phyloP scores from a whole-genome alignment of 2,797 vertebrate species.

The Chaetodon trifasciatus region DNA sequence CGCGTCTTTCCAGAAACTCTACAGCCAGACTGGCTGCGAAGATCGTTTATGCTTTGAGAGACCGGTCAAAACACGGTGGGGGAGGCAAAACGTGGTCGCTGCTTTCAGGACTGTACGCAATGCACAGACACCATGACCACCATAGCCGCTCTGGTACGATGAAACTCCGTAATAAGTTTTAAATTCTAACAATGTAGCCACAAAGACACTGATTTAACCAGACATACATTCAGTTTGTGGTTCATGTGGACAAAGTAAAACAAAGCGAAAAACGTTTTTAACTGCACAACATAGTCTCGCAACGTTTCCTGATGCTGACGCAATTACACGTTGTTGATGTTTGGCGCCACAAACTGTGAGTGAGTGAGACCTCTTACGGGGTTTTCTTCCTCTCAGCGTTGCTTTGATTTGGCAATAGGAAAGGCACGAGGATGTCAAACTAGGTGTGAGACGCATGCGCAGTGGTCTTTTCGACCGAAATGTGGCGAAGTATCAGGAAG shows the following conservation, averaged over 20 bases:
- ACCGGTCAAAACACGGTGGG: too few species aligned
- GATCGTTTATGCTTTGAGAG: constrained; percentile 45
- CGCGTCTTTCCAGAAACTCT: constrained; percentile 28
- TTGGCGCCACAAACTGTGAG: neutral
- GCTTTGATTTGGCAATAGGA: constrained; percentile 24
- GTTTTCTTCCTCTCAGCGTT: neutral
- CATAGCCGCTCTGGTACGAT: neutral
- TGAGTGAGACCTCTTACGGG: neutral
- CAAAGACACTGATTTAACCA: too few species aligned
- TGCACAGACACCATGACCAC: neutral
- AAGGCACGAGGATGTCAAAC: neutral
- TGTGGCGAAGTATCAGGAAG: accelerated
- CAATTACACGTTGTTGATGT: neutral
- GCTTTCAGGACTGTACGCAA: neutral
- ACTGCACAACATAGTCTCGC: neutral
- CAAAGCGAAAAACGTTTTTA: neutral
- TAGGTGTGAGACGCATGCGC: neutral
- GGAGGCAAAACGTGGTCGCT: too few species aligned
- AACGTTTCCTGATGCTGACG: neutral
- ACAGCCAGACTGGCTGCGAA: neutral
- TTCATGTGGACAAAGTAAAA: neutral
- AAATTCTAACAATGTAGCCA: neutral
- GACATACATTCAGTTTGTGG: neutral
- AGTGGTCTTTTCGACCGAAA: accelerated
- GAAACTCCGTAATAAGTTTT: too few species aligned